Percentiles rank a stretch among this genome's conserved stretches.
phyloP scores from a whole-genome alignment of 2,113 vertebrate genomes.

The Caloenas nicobarica region DNA sequence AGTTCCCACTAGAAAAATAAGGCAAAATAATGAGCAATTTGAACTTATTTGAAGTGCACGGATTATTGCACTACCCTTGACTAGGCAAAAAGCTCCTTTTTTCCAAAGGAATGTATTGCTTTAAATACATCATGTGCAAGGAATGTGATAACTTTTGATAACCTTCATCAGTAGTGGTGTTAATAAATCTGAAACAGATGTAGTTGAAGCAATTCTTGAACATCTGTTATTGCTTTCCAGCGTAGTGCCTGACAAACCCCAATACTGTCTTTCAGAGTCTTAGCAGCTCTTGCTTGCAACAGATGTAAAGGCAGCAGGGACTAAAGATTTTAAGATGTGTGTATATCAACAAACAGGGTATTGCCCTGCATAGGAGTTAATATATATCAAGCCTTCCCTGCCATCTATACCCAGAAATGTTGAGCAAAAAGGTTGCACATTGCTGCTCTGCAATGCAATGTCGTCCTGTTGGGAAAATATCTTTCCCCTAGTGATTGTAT shows the following conservation, averaged over 20 bases:
- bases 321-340: background rate
- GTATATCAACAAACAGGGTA: background rate
- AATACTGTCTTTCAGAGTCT: background rate
- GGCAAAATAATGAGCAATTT: background rate
- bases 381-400: background rate
- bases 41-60: background rate
- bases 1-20: background rate
- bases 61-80: background rate
- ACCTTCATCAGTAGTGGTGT: background rate
- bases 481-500: background rate
- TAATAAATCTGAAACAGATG: background rate
- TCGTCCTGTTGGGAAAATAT: background rate
- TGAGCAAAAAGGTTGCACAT: background rate
- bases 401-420: background rate
- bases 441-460: rapidly evolving
- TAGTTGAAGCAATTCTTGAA: background rate
- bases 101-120: background rate
- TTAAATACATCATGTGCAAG: background rate
- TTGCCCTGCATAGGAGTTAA: background rate
- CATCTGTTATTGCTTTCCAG: background rate
- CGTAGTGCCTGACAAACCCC: background rate
- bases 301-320: background rate
- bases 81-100: background rate
- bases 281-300: background rate
- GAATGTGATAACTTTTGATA: background rate